Base-by-base conservation (phyloP, 2,888 invertebrate species). In the Dryobota labecula region DNA sequence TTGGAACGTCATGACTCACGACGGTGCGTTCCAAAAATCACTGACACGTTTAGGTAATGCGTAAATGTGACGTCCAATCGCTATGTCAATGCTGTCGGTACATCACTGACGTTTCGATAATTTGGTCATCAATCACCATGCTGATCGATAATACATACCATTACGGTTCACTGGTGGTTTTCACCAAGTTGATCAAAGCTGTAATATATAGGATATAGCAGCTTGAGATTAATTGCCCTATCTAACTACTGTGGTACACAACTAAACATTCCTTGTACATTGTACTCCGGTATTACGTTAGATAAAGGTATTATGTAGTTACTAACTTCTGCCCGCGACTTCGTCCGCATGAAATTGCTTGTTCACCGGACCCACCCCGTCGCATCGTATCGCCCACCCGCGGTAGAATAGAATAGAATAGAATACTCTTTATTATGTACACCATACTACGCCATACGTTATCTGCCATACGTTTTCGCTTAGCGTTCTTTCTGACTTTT, bases 141-240 rank as follows among this genome's bases (percentile, higher is more conserved):
- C 36, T 57, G 18, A 57, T 57, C 57, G 6, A 58, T 58, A 58
- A 6, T 57, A 33, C 33, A 33, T n/a, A 20, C 7, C 13, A n/a
- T 33, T n/a, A 20, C 18, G 24, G 27, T 41, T 36, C 18, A 20
- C 6, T 30, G 41, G 20, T 56, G 18, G 9, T 53, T 64, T 58
- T 33, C 45, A 33, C 24, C n/a, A 13, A 49, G 27, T 43, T 30
- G n/a, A 51, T 41, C 51, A 60, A 64, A 67, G 56, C n/a, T 62
- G 45, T 60, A 51, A 79, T 36, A n/a, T n/a, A n/a, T n/a, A n/a
- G 15, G 57, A 51, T 56, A 62, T 45, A 58, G 76, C 41, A 65
- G 80, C 30, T 72, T 58, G 8, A 57, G 18, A 68, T 68, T 57
- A 72, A 76, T 66, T 67, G 64, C 20, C 27, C 15, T 13, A 18